phyloP scores from a whole-genome alignment of 30 jellyfish, hydroid and myxozoan genomes.

The Aurelia coerulea region DNA sequence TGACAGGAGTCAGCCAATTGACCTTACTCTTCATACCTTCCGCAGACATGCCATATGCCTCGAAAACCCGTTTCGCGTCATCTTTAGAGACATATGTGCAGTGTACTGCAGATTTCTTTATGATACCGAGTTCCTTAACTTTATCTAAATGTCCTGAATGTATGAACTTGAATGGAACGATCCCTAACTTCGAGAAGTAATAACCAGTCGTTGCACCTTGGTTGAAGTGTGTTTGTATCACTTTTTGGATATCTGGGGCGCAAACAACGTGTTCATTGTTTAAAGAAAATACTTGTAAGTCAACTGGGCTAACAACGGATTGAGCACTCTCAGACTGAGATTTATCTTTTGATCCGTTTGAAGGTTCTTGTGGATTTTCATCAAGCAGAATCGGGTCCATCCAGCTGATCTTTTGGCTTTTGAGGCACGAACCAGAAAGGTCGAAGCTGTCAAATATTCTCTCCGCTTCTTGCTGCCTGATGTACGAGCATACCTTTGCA shows the following conservation, averaged over 20 bases:
- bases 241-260: slow-evolving; percentile 99
- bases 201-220: slow-evolving; percentile 99
- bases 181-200: slow-evolving; percentile 94
- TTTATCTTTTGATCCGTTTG: slow-evolving; percentile 46
- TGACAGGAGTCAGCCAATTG: slow-evolving; percentile 75
- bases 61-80: slow-evolving; percentile 94
- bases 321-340: slow-evolving; percentile 39
- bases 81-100: slow-evolving; percentile 85
- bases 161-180: slow-evolving; percentile 95
- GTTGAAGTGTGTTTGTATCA: slow-evolving; percentile 89
- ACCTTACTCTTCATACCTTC: slow-evolving; percentile 79
- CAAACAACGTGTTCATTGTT: slow-evolving; percentile 81
- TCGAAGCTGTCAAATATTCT: slow-evolving; percentile 96
- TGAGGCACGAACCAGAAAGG: slow-evolving; percentile 87
- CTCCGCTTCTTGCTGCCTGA: slow-evolving; percentile 95
- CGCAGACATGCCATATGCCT: slow-evolving; percentile 94
- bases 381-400: slow-evolving; percentile 97
- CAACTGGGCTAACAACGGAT: slow-evolving; percentile 52
- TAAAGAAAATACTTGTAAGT: slow-evolving; percentile 73
- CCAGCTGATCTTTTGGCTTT: slow-evolving; percentile 88
- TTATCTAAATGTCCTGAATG: slow-evolving; percentile 94
- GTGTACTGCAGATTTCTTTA: slow-evolving; percentile 95
- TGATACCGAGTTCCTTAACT: slow-evolving; percentile 88
- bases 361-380: slow-evolving; percentile 74
- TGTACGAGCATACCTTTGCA: slow-evolving; percentile 97